phyloP scores from a whole-genome alignment of 2,113 vertebrate genomes.

The Osmerus eperlanus region DNA sequence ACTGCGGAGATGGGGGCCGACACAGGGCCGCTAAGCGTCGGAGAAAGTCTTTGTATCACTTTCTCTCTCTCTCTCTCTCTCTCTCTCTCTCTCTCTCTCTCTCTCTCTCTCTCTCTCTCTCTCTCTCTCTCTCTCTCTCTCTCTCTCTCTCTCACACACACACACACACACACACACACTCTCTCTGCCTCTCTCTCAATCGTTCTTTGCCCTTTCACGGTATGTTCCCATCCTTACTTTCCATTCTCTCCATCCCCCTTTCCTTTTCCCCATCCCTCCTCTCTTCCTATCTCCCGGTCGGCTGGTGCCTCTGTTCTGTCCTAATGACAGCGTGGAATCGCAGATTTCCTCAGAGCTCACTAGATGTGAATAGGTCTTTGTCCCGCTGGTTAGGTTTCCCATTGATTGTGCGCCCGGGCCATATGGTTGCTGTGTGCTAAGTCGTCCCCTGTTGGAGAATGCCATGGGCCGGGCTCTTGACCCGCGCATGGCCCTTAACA shows the following conservation, averaged over 20 bases:
- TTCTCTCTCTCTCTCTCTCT: constrained; percentile 15
- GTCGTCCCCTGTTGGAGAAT: constrained; percentile 60
- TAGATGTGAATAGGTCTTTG: constrained; percentile 69
- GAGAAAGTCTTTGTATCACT: constrained; percentile 53
- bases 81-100: no score
- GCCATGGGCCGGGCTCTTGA: constrained; percentile 66
- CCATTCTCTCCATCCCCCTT: background rate
- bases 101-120: no score
- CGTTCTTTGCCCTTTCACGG: no score
- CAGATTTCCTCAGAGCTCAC: constrained; percentile 60
- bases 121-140: no score
- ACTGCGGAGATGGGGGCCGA: constrained; percentile 32
- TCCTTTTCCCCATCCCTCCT: constrained; percentile 2
- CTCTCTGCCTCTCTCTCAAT: no score
- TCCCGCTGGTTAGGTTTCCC: constrained; percentile 61
- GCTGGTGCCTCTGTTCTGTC: constrained; percentile 61
- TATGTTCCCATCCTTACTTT: no score
- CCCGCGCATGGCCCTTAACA: constrained; percentile 64
- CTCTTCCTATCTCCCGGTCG: constrained; percentile 40
- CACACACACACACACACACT: no score
- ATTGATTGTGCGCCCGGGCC: constrained; percentile 67
- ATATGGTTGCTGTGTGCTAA: constrained; percentile 73
- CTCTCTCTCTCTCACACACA: no score
- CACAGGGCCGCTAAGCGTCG: constrained; percentile 48
- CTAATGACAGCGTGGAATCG: constrained; percentile 63